Evolutionary conservation across 2,888 invertebrate species (phyloP).

Genomic region (Halictus ligatus): DNA sequence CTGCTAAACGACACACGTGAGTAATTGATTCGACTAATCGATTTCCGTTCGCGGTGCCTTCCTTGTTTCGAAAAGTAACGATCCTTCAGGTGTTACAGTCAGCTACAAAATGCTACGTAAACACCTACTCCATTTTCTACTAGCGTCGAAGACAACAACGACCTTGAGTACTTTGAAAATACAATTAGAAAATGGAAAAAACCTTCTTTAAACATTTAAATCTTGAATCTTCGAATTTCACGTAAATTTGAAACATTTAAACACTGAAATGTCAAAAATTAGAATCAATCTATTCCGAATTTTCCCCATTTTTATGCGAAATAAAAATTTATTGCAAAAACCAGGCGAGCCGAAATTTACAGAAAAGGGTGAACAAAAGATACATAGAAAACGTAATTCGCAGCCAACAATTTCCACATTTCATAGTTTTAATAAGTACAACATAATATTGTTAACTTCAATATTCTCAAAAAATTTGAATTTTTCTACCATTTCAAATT

Average conservation of each 20-base stretch:
- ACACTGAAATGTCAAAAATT: not conserved
- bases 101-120: not conserved
- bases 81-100: not conserved
- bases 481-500: no score
- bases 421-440: no score
- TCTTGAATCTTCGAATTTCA: not conserved
- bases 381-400: no score
- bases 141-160: not conserved
- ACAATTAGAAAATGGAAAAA: not conserved
- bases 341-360: not conserved
- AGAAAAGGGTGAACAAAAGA: no score
- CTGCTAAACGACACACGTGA: slow-evolving; percentile 7
- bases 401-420: no score
- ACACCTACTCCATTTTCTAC: not conserved
- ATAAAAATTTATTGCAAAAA: no score
- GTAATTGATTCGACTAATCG: slow-evolving; percentile 12
- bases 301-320: not conserved
- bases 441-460: no score
- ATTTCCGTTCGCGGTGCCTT: not conserved
- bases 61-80: slow-evolving; percentile 3
- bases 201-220: no score
- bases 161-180: not conserved
- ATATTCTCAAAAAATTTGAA: no score
- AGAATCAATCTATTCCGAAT: not conserved
- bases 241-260: not conserved